These are phyloP conservation scores for Amphiura filiformis DNA, from an alignment of 35 echinoderm and acorn worm genomes.

Conservation along the genomic window DNA sequence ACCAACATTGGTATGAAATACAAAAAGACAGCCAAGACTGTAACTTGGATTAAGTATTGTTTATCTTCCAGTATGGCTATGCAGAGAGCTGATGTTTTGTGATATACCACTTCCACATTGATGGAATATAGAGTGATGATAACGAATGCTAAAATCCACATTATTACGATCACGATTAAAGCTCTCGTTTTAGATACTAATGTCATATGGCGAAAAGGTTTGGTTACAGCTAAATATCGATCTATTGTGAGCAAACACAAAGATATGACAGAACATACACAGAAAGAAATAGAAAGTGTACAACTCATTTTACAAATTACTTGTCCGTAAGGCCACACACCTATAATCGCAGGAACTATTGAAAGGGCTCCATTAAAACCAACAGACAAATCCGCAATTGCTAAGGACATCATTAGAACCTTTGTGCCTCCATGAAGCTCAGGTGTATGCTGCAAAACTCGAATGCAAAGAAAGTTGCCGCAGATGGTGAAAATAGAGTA, in stretches of 20 bases:
- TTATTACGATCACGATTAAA: not conserved
- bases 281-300: not conserved
- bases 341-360: not conserved
- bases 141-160: not conserved
- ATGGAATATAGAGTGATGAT: not conserved
- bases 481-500: not conserved
- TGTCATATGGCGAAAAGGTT: not conserved
- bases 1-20: not conserved
- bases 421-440: not conserved
- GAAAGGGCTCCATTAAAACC: not conserved
- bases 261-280: not conserved
- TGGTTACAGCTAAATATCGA: not conserved
- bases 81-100: not conserved
- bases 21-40: not conserved
- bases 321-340: not conserved
- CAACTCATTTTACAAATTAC: too few relatives aligned
- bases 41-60: not conserved
- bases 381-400: not conserved
- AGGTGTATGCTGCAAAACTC: too few relatives aligned
- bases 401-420: not conserved
- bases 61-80: not conserved
- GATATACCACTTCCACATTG: not conserved
- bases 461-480: not conserved
- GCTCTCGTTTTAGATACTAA: not conserved
- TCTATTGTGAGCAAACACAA: not conserved